Evolutionary conservation across 2,113 vertebrate genomes (phyloP).

Genomic region (Scartelaos histophorus): DNA sequence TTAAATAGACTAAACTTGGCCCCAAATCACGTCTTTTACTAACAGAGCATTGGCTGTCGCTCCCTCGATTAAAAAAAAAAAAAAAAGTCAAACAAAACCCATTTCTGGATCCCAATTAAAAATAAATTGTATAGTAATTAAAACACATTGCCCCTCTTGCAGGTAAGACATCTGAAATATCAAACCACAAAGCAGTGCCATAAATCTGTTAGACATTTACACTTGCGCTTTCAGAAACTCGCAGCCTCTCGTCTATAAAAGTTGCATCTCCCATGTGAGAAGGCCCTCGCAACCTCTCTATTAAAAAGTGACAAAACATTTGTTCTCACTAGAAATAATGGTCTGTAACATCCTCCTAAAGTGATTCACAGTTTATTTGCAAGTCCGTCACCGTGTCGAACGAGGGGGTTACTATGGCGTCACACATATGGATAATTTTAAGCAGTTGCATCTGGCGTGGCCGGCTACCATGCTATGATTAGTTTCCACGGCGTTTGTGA

Average conservation of each 20-base stretch:
- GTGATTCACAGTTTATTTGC: conserved; percentile 73
- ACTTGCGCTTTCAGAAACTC: not conserved
- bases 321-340: conserved; percentile 66
- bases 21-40: no score
- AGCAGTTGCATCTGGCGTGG: conserved; percentile 81
- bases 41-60: no score
- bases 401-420: conserved; percentile 54
- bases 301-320: conserved; percentile 71
- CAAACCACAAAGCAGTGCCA: not conserved
- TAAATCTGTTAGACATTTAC: not conserved
- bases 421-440: conserved; percentile 79
- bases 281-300: conserved; percentile 52
- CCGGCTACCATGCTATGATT: conserved; percentile 81
- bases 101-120: not conserved
- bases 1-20: no score
- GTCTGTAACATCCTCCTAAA: conserved; percentile 61
- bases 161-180: not conserved
- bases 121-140: conserved; percentile 8
- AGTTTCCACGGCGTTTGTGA: conserved; percentile 83
- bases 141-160: not conserved
- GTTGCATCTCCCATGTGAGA: conserved; percentile 36
- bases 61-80: no score
- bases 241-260: conserved; percentile 28
- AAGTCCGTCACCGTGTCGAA: conserved; percentile 61
- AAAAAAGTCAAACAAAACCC: not conserved